Evolutionary conservation across 30 jellyfish, hydroid and myxozoan species (phyloP), one percentile per base, ranked within the genome.

Genomic region (Clytia hemisphaerica): DNA sequence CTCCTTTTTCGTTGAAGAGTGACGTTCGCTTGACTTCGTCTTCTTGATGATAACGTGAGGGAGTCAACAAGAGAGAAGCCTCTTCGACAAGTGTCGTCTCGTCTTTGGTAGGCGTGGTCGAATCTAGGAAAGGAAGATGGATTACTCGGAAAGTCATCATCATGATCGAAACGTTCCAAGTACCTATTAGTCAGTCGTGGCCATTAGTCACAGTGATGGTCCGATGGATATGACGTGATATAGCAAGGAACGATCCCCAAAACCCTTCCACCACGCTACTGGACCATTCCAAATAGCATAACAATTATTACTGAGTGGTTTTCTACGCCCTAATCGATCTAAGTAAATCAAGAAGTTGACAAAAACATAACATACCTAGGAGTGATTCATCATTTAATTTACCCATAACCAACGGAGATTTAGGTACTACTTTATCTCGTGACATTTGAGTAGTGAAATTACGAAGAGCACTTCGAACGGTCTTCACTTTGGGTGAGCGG

Each of bases 401-500:
- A 3, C 10, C 37, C 25, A 57, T 40, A 4, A 67, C 73, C 45
- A 67, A 45, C 2, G 79, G 79, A 18, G 79, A 67, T 45, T 67
- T 67, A 28, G 79, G 79, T 18, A 67, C 46, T 38, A 47, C 45
- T 45, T 46, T 67, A 22, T 40, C 79, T 4, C 57, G 53, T 6
- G 38, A n/a, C 42, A 31, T 57, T 7, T 68, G 83, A 21, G 45
- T 47, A 37, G 31, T 37, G 46, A 58, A 87, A 33, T 38, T 72
- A 12, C 54, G 72, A 77, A 87, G 53, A 12, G 94, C 96, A 36
- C 75, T 47, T 27, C 76, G 74, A 3, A 78, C 94, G 37, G 79
- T 82, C 2, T 16, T 37, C 12, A 87, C 90, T 73, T 84, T 84
- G 3, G 96, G 96, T 0, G 96, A 76, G 18, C 96, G 94, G 19